Base-by-base conservation (phyloP, 2,797 vertebrate genomes). In the Tokudaia muenninki region DNA sequence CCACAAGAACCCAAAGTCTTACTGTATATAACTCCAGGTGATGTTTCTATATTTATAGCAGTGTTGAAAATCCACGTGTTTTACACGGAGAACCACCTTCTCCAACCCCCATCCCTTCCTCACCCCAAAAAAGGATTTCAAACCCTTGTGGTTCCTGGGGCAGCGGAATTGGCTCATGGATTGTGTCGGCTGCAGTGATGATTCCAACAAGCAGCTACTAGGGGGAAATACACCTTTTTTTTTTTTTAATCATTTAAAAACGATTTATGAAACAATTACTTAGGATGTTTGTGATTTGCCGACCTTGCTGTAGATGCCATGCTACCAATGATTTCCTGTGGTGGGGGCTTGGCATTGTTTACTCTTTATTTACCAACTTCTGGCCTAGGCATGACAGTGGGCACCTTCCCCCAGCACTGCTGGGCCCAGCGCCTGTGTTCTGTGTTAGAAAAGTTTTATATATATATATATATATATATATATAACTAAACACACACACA, bases 251-350 rank as follows among this genome's bases (percentile, higher is more conserved):
- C 91, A 94, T 97, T 97, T 98, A 98, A 98, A 97, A 96, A 97
- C 97, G 98, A 98, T 98, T 97, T 97, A 98, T 97, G 94, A 84
- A 97, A 95, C 98, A 98, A 99, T 99, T 99, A 99, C 99, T 99
- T 99, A 99, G 99, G 99, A 99, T 99, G 98, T 99, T 99, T 99
- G 99, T 99, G 99, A 99, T 99, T 97, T 99, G 99, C 99, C 98
- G 99, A 99, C 99, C 99, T 99, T 99, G 99, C 99, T 98, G 98
- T 99, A 99, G 99, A 99, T 99, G 99, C 99, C 99, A 99, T 99
- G 99, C 99, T 99, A 99, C 99, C 99, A 99, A 99, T 99, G 99
- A 99, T 99, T 99, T 99, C 99, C 99, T 99, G 99, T 99, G 99
- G 99, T 99, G 99, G 99, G 98, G 99, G 99, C 99, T 99, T 99